Evolutionary conservation across 2,888 invertebrate species (phyloP), one percentile per base, ranked within the genome.

Genomic region (Drosophila ezoana): DNA sequence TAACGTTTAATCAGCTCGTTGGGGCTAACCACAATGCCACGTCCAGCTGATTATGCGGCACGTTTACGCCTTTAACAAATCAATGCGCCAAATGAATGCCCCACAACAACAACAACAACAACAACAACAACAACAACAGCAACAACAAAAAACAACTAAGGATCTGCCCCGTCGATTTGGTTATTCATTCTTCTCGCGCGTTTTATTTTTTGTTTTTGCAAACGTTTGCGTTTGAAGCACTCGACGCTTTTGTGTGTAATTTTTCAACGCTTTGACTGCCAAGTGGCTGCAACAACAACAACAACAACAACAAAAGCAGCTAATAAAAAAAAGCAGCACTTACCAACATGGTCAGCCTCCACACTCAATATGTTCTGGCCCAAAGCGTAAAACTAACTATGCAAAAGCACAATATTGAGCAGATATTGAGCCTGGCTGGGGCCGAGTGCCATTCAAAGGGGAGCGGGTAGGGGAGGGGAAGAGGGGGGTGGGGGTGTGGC

Each of bases 231-330:
- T 76, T 81, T 71, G 66, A 77, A 71, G 74, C 81, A 81, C 81
- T 85, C 72, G 72, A 68, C 44, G 83, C 84, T 86, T 81, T 85
- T 88, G 85, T 79, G 72, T 71, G 66, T 67, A 78, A 78, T 76
- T 84, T 79, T 86, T 69, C 62, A 87, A 83, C 78, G 87, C 84
- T 87, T 87, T 83, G 85, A 78, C 81, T 81, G 72, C 78, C 76
- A 76, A 84, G 87, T 89, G 81, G 71, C 61, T 69, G 59, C 58
- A 63, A 61, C 51, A 62, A 62, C 43, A 64, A 58, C 18, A 60
- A 41, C 65, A 63, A 49, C 48, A 40, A 33, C 56, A 69, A 13
- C 41, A n/a, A n/a, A n/a, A n/a, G n/a, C n/a, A n/a, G n/a, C n/a
- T n/a, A n/a, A n/a, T n/a, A n/a, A n/a, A n/a, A n/a, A n/a, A n/a